Evolutionary conservation across 2,113 vertebrate species (phyloP).

Genomic region (Indicator maculatus): DNA sequence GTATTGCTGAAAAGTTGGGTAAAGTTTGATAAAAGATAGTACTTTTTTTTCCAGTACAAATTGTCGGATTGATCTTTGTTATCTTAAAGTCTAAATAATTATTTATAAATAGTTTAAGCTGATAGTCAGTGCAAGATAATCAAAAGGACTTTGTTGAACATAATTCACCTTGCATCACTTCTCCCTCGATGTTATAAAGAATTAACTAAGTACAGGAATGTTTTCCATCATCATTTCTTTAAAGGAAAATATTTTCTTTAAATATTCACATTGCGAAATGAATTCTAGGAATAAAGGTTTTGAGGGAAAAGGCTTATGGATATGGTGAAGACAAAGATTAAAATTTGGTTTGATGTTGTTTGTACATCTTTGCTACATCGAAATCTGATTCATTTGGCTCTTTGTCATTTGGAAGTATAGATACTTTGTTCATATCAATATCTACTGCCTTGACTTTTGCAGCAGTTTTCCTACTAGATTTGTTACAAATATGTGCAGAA

Average conservation of each 20-base stretch:
- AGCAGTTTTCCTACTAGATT: background rate
- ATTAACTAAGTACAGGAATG: background rate
- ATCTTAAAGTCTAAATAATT: slow-evolving; percentile 4
- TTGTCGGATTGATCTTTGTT: background rate
- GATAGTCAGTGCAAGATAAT: background rate
- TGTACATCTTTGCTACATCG: background rate
- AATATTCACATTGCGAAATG: background rate
- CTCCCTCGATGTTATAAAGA: background rate
- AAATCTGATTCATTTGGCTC: background rate
- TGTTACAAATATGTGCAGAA: background rate
- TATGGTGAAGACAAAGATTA: background rate
- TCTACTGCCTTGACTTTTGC: background rate
- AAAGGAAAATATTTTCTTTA: background rate
- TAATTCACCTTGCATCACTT: background rate
- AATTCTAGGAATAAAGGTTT: background rate
- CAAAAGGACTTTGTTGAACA: background rate
- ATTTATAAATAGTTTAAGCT: background rate
- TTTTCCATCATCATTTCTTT: background rate
- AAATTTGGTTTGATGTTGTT: background rate
- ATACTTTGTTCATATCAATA: background rate
- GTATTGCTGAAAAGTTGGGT: background rate
- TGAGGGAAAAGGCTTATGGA: background rate
- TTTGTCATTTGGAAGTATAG: background rate
- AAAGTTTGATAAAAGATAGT: background rate
- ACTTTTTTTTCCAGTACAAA: background rate